Conservation (phyloP, 2,888 invertebrate genomes). For the Anoplius nigerrimus region DNA sequence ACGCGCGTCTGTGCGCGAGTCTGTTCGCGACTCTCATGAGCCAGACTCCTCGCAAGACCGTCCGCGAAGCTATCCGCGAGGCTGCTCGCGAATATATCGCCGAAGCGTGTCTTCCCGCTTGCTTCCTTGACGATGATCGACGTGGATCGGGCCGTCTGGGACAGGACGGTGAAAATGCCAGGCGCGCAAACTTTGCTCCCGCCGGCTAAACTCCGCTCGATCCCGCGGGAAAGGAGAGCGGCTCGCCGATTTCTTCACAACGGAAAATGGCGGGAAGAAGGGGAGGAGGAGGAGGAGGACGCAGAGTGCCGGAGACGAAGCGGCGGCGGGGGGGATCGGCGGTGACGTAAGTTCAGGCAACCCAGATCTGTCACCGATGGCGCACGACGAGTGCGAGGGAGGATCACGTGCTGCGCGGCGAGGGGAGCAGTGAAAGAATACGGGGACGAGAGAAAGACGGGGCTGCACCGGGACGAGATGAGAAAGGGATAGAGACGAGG, state of each 20-base stretch:
- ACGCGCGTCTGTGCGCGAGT: too few species aligned
- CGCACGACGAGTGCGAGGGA: conserved; percentile 27
- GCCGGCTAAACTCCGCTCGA: conserved; percentile 22
- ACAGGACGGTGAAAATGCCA: conserved; percentile 33
- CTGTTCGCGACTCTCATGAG: too few species aligned
- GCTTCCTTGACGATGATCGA: conserved; percentile 52
- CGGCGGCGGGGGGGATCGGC: conserved; percentile 13
- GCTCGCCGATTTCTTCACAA: conserved; percentile 15
- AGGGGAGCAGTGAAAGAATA: conserved; percentile 9
- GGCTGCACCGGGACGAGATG: background rate
- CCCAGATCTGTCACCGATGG: conserved; percentile 67
- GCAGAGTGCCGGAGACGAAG: background rate
- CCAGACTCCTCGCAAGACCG: too few species aligned
- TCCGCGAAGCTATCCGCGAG: too few species aligned
- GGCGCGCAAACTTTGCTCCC: conserved; percentile 25
- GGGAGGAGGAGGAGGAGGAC: conserved; percentile 15
- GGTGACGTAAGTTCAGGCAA: conserved; percentile 58
- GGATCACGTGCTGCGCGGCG: conserved; percentile 51
- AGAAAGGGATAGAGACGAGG: conserved; percentile 1
- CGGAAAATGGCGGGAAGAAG: conserved; percentile 2
- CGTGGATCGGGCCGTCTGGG: conserved; percentile 31
- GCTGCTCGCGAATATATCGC: background rate
- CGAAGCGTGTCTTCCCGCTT: conserved; percentile 9
- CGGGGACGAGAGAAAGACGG: conserved; percentile 20
- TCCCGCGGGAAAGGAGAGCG: conserved; percentile 9